Evolutionary conservation across 2,797 vertebrate species (phyloP).

Genomic region (Micromesistius poutassou): DNA sequence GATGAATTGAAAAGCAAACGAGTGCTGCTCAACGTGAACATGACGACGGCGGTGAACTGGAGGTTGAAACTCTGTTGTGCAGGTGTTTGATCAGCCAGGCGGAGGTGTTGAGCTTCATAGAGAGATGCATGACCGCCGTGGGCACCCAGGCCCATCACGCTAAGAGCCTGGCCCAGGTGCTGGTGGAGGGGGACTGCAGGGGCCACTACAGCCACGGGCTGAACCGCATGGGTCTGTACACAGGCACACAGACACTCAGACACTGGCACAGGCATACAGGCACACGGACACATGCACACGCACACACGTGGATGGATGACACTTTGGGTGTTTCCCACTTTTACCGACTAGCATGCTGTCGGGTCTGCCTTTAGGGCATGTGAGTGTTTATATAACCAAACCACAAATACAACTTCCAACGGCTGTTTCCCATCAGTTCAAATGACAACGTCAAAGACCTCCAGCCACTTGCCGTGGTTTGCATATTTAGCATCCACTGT

Average conservation of each 20-base stretch:
- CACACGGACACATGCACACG: no score
- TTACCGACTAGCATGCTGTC: no score
- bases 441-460: no score
- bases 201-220: constrained; percentile 80
- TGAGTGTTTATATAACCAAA: no score
- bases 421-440: no score
- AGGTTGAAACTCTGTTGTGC: neutral
- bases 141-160: constrained; percentile 69
- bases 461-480: no score
- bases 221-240: constrained; percentile 73
- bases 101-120: constrained; percentile 70
- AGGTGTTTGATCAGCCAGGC: constrained; percentile 68
- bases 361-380: no score
- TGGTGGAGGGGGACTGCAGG: constrained; percentile 74
- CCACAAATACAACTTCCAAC: no score
- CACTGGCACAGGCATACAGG: no score
- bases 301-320: neutral
- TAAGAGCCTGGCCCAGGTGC: constrained; percentile 69
- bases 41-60: neutral
- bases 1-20: no score
- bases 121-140: constrained; percentile 69
- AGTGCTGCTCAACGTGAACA: neutral
- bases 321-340: no score
- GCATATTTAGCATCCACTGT: no score
- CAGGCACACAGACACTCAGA: neutral